A percentile compares a stretch with the other conserved stretches of the same genome.
Evolutionary conservation across 2,888 invertebrate species (phyloP).

Genomic region (Tuberolachnus salignus): DNA sequence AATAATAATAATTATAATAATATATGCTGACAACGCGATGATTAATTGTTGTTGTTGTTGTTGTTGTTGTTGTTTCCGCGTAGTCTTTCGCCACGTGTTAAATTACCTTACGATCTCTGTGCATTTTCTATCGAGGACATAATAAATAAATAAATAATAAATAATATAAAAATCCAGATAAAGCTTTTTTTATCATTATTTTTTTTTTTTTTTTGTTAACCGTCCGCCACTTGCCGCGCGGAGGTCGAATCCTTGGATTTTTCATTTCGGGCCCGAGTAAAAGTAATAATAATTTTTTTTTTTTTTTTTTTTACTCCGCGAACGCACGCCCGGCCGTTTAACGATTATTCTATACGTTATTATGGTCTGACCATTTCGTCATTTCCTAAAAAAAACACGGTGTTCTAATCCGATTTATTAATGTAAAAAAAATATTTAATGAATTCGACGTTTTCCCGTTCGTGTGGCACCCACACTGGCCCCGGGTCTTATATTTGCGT

Average conservation of each 20-base stretch:
- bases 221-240: background rate
- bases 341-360: conserved; percentile 4
- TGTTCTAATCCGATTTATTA: too few species aligned
- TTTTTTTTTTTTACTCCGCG: background rate
- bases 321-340: background rate
- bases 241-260: conserved; percentile 34
- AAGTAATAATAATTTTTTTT: conserved; percentile 14
- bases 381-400: conserved; percentile 6
- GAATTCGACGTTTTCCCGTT: too few species aligned
- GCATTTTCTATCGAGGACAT: background rate
- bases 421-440: too few species aligned
- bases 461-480: too few species aligned
- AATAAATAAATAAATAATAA: too few species aligned
- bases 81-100: background rate
- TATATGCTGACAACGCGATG: too few species aligned
- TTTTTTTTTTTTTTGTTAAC: too few species aligned
- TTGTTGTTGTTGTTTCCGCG: too few species aligned
- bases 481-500: too few species aligned
- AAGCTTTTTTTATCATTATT: background rate
- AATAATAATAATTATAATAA: background rate
- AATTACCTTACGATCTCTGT: background rate
- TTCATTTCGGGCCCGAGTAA: background rate
- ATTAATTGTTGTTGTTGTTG: too few species aligned
- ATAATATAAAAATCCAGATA: background rate
- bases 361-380: background rate